phyloP scores from a whole-genome alignment of 1,140 invertebrate genomes.

The Dermatophagoides farinae region DNA sequence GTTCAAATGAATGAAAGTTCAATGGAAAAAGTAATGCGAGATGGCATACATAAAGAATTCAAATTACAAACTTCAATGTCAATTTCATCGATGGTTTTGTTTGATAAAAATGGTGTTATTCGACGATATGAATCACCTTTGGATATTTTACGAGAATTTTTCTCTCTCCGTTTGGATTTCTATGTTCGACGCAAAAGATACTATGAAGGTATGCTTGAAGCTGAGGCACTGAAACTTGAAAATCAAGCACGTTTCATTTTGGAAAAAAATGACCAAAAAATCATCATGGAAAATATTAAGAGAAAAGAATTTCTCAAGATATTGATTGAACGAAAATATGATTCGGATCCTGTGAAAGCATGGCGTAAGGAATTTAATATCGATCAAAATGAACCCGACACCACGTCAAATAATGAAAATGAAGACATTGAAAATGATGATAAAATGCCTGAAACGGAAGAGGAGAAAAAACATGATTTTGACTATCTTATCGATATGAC shows the following conservation, averaged over 20 bases:
- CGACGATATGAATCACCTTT: slow-evolving; percentile 50
- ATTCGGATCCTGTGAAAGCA: slow-evolving; percentile 74
- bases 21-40: slow-evolving; percentile 45
- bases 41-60: slow-evolving; percentile 85
- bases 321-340: slow-evolving; percentile 62
- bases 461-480: slow-evolving; percentile 30
- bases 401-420: slow-evolving; percentile 23
- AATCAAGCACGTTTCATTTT: slow-evolving; percentile 90
- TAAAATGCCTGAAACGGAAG: slow-evolving; percentile 20
- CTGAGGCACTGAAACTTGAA: slow-evolving; percentile 67
- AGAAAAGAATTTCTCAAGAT: slow-evolving; percentile 70
- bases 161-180: slow-evolving; percentile 48
- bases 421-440: slow-evolving; percentile 20
- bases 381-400: slow-evolving; percentile 19
- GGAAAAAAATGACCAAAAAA: slow-evolving; percentile 78
- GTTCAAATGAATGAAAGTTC: slow-evolving; percentile 58
- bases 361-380: slow-evolving; percentile 53
- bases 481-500: slow-evolving; percentile 83
- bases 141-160: slow-evolving; percentile 73
- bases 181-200: slow-evolving; percentile 78
- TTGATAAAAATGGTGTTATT: slow-evolving; percentile 75
- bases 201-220: slow-evolving; percentile 66
- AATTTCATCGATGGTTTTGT: slow-evolving; percentile 69
- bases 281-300: slow-evolving; percentile 82
- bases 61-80: slow-evolving; percentile 64